Percentiles rank a stretch among this genome's conserved stretches.
phyloP scores from a whole-genome alignment of 2,113 vertebrate species.

The Pelusios castaneus region DNA sequence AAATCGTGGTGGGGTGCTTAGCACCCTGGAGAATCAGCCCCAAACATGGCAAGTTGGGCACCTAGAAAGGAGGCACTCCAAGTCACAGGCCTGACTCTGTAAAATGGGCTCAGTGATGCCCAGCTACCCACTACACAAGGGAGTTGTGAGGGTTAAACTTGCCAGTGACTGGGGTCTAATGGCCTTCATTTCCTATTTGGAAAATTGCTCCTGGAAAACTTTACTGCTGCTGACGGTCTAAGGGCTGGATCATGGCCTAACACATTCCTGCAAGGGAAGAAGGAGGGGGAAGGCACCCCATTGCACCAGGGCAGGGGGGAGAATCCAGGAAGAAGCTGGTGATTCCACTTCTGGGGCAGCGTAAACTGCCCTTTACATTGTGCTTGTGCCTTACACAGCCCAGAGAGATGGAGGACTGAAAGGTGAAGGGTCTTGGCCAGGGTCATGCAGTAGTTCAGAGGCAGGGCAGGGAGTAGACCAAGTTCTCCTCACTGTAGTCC shows the following conservation, averaged over 20 bases:
- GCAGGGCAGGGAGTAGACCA: not conserved
- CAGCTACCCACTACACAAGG: not conserved
- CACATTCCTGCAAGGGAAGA: not conserved
- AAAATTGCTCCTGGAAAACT: not conserved
- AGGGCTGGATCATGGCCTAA: not conserved
- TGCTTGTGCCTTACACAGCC: not conserved
- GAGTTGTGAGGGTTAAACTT: not conserved
- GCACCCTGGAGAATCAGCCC: not conserved
- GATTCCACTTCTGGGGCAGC: not conserved
- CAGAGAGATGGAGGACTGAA: not conserved
- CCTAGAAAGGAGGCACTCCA: not conserved
- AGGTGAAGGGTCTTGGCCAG: not conserved
- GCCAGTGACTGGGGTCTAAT: not conserved
- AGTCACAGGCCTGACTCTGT: not conserved
- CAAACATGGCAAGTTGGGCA: not conserved
- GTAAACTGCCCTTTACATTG: not conserved
- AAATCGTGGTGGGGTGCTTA: not conserved
- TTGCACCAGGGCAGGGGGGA: not conserved
- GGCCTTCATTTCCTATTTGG: not conserved
- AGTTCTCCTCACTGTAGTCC: not conserved
- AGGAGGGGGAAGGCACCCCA: not conserved
- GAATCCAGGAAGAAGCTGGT: not conserved
- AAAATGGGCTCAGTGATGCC: not conserved
- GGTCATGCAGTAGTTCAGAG: not conserved
- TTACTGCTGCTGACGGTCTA: not conserved